Conservation (phyloP, 2,797 vertebrate genomes). For the Gymnopithys bicolor region DNA sequence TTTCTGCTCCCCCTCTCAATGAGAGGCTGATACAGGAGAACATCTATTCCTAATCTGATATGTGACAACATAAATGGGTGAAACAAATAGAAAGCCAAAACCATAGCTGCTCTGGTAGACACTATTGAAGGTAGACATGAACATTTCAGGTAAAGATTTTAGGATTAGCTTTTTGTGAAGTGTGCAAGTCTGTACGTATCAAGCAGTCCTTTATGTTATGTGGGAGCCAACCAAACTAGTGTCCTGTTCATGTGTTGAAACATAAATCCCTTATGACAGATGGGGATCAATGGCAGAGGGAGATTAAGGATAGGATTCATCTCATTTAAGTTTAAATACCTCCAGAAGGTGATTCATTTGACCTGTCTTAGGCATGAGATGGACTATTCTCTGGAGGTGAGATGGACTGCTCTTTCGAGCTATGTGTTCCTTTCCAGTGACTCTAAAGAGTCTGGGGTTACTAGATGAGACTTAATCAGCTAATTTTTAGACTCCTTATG, state of each 20-base stretch:
- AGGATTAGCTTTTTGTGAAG: neutral
- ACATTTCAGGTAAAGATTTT: neutral
- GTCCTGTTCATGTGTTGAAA: conserved; percentile 24
- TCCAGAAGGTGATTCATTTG: conserved; percentile 54
- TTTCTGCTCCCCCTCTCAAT: neutral
- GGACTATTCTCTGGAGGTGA: neutral
- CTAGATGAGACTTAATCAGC: neutral
- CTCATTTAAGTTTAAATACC: conserved; percentile 47
- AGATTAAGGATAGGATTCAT: conserved; percentile 46
- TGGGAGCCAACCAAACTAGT: neutral
- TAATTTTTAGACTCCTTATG: neutral
- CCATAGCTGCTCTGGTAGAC: neutral
- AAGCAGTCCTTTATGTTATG: rapidly evolving
- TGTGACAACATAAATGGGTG: rapidly evolving
- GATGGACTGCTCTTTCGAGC: neutral
- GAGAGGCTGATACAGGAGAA: neutral
- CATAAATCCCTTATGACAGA: neutral
- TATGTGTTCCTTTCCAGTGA: neutral
- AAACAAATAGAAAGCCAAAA: neutral
- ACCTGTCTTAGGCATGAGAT: neutral
- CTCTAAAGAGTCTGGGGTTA: neutral
- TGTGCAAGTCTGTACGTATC: neutral
- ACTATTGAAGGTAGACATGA: neutral
- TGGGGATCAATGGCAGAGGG: conserved; percentile 21
- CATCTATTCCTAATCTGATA: neutral